A percentile compares a stretch with the other conserved stretches of the same genome.
Conservation (phyloP, 2,797 vertebrate genomes). For the Lepus townsendii region DNA sequence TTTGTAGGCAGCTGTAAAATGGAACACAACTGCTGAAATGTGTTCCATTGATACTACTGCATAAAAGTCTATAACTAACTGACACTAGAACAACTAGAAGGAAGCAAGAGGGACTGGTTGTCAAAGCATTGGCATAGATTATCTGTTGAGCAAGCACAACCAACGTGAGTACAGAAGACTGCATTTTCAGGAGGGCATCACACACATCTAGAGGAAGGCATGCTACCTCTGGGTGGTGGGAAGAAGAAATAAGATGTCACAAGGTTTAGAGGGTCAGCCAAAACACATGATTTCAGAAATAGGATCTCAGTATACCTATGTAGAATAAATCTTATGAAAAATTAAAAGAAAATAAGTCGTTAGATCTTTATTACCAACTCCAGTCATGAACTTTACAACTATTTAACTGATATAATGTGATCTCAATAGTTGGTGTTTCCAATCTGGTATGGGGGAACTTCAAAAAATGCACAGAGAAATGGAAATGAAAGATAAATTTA, state of each 20-base stretch:
- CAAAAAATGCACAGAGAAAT: no score
- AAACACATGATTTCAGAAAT: conserved; percentile 63
- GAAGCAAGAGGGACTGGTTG: neutral
- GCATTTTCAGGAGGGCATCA: neutral
- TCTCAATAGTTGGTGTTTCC: neutral
- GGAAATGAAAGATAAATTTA: no score
- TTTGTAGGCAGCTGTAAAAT: neutral
- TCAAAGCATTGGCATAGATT: neutral
- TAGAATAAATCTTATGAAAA: neutral
- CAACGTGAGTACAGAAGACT: neutral
- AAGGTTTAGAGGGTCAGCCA: neutral
- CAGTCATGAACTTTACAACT: neutral
- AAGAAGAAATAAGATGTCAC: neutral
- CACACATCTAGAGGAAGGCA: fast-evolving
- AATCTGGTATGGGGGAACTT: neutral
- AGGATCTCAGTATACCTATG: neutral
- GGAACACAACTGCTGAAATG: neutral
- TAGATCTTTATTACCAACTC: neutral
- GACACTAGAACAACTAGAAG: neutral
- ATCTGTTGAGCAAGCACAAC: neutral
- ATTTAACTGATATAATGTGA: neutral
- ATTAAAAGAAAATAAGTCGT: conserved; percentile 17
- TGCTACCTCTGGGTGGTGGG: neutral
- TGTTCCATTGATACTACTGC: neutral
- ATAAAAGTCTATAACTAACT: neutral